A percentile compares a stretch with the other conserved stretches of the same genome.
Evolutionary conservation across 2,888 invertebrate species (phyloP).

Genomic region (Volucella inanis): DNA sequence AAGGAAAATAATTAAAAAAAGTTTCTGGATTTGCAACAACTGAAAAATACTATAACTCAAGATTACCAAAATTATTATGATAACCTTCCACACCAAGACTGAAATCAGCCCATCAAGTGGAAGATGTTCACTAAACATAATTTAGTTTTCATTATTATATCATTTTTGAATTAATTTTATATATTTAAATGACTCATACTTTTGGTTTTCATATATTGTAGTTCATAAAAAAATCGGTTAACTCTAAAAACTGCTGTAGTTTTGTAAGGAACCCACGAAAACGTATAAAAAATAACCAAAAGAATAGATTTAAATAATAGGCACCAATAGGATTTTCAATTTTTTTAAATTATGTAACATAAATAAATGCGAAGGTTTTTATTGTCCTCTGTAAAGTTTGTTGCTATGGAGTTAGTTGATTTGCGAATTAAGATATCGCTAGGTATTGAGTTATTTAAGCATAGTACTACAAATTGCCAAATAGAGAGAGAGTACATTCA

Average conservation of each 20-base stretch:
- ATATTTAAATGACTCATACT: slow-evolving; percentile 6
- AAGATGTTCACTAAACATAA: not conserved
- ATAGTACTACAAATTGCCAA: no score
- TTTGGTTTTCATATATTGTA: slow-evolving; percentile 5
- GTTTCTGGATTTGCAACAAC: slow-evolving; percentile 18
- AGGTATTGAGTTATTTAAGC: no score
- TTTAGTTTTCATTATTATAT: slow-evolving; percentile 6
- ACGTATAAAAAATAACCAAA: not conserved
- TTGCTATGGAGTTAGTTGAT: slow-evolving; percentile 10
- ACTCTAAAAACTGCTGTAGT: slow-evolving; percentile 15
- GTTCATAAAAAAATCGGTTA: slow-evolving; percentile 9
- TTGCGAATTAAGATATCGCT: slow-evolving; percentile 18
- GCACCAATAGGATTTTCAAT: slow-evolving; percentile 2
- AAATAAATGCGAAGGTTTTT: slow-evolving; percentile 16
- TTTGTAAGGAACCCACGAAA: slow-evolving; percentile 9
- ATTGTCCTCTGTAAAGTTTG: slow-evolving; percentile 8
- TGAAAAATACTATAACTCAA: slow-evolving; percentile 19
- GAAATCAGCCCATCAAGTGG: no score
- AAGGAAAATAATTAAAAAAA: slow-evolving; percentile 17
- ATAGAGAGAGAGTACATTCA: no score
- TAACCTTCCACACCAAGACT: slow-evolving; percentile 4
- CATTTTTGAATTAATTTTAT: not conserved
- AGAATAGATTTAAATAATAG: slow-evolving; percentile 11
- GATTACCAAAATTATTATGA: slow-evolving; percentile 19
- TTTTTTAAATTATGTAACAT: slow-evolving; percentile 12